Conservation (phyloP, 2,888 invertebrate genomes). For the Actias luna region DNA sequence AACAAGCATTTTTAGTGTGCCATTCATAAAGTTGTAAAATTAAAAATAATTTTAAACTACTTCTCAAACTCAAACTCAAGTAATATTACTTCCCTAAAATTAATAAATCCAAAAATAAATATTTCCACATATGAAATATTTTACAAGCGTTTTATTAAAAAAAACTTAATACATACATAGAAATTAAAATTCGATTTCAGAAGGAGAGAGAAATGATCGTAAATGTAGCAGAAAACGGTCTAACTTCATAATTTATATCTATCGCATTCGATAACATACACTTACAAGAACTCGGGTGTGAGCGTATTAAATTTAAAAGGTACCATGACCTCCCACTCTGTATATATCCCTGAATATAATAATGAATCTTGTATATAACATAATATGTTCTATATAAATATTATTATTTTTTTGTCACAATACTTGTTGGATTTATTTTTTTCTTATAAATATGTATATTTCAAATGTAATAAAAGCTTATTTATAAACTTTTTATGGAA, state of each 20-base stretch:
- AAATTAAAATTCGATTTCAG: constrained; percentile 13
- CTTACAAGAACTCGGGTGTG: not conserved
- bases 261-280: constrained; percentile 15
- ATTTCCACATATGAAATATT: constrained; percentile 3
- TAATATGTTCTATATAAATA: no score
- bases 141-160: not conserved
- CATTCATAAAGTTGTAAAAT: no score
- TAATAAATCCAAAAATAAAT: not conserved
- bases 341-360: not conserved
- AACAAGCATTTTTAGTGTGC: no score
- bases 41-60: no score
- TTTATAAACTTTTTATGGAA: no score
- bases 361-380: no score
- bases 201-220: constrained; percentile 25
- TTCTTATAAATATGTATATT: no score
- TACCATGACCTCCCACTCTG: not conserved
- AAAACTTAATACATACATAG: not conserved
- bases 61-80: no score
- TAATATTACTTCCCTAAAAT: not conserved
- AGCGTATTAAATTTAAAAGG: not conserved
- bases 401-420: no score
- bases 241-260: constrained; percentile 28
- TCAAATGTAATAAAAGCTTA: no score
- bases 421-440: no score
- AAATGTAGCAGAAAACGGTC: constrained; percentile 36